Base-by-base conservation (phyloP, 2,888 invertebrate genomes). In the Drosophila prolongata region DNA sequence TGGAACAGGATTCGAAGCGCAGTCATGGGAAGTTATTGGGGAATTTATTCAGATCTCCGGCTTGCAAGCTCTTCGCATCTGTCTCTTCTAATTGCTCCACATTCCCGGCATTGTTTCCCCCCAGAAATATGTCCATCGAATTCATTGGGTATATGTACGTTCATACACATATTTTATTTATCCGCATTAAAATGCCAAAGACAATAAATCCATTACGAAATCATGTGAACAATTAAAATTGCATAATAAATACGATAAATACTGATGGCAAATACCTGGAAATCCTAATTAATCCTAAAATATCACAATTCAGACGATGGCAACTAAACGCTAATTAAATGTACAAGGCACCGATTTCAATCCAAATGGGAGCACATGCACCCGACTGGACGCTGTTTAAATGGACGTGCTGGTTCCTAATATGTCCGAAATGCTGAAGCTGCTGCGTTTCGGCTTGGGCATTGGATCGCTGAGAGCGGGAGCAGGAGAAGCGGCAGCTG, bases 401-500 rank as follows among this genome's bases (percentile, higher is more conserved):
- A 67, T 70, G 49, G 87, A 77, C 70, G 77, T 77, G 53, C 58
- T 76, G 42, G 60, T 61, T 37, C 91, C 91, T 75, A 91, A 87
- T 84, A 91, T 91, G 70, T 91, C 91, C 47, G 90, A 91, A 75
- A 91, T 91, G 56, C 91, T 90, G 73, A 91, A 91, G 73, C 88
- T 90, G 75, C 87, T 91, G 60, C 89, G 90, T 78, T 88, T 91
- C 30, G 83, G 81, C 54, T 81, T 84, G 37, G 77, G 73, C 50
- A 53, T 27, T 27, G 64, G 53, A 16, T 44, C 65, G 68, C 68
- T 78, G 47, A 65, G 13, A 9, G 4, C n/a, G 6, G 54, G 50
- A 24, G 27, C 44, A 3, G 68, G 49, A 42, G 46, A 3, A 4
- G 34, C 8, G 5, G 19, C 35, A 13, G 62, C 34, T 2, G 47